Evolutionary conservation across 1,140 invertebrate genomes (phyloP).

Genomic region (Dendrolimus kikuchii): DNA sequence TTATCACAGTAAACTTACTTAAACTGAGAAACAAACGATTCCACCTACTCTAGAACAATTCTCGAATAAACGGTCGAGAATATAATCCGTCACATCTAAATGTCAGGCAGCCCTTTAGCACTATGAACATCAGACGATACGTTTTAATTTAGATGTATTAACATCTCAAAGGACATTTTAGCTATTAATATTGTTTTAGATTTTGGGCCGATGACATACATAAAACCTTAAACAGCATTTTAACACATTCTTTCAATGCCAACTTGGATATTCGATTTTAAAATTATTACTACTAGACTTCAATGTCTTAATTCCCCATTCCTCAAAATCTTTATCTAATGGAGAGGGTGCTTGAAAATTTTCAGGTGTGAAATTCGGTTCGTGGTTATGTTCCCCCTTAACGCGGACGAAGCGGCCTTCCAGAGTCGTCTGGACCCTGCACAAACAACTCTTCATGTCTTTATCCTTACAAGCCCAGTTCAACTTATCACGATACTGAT

Average conservation of each 20-base stretch:
- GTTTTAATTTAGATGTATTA: background rate
- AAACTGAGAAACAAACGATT: too few species aligned
- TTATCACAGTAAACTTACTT: too few species aligned
- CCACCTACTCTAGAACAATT: too few species aligned
- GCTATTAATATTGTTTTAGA: background rate
- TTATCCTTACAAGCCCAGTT: slow-evolving; percentile 66
- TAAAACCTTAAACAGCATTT: background rate
- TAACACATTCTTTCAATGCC: background rate
- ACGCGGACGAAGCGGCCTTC: slow-evolving; percentile 51
- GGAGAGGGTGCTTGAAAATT: slow-evolving; percentile 34
- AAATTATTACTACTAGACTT: background rate
- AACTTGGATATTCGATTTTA: background rate
- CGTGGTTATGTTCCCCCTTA: slow-evolving; percentile 53
- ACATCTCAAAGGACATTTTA: background rate
- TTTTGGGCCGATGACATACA: background rate
- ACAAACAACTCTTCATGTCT: slow-evolving; percentile 49
- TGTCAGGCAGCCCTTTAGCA: too few species aligned
- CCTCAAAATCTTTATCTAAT: slow-evolving; percentile 18
- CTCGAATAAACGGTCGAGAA: too few species aligned
- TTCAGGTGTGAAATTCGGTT: slow-evolving; percentile 49
- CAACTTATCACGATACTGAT: slow-evolving; percentile 50
- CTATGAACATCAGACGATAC: background rate
- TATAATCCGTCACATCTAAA: too few species aligned
- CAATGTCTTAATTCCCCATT: slow-evolving; percentile 18
- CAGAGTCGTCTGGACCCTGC: slow-evolving; percentile 56